Evolutionary conservation across 2,888 invertebrate genomes (phyloP).

Genomic region (Exocentrus adspersus): DNA sequence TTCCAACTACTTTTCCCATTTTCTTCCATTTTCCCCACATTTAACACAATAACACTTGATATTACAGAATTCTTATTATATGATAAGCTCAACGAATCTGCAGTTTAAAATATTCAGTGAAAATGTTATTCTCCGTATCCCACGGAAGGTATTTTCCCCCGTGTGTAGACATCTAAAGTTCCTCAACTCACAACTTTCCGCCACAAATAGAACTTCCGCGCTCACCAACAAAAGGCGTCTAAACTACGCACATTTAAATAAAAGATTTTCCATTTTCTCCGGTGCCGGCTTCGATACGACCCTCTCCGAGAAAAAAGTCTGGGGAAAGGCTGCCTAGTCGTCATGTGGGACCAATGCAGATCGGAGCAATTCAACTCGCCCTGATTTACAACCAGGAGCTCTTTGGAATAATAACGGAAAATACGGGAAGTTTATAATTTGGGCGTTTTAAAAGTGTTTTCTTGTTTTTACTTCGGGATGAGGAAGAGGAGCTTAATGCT

Average conservation of each 20-base stretch:
- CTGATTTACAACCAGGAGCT: constrained; percentile 39
- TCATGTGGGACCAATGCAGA: constrained; percentile 33
- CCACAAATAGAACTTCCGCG: too few species aligned
- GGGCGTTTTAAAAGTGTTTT: constrained; percentile 36
- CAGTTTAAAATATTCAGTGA: too few species aligned
- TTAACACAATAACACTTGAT: too few species aligned
- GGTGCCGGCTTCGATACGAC: neutral
- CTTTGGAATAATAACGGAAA: constrained; percentile 30
- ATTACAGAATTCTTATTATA: too few species aligned
- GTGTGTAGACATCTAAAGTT: too few species aligned
- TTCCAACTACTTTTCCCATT: too few species aligned
- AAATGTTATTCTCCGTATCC: too few species aligned
- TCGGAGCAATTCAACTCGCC: constrained; percentile 23
- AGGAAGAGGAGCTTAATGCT: constrained; percentile 21
- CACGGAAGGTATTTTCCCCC: too few species aligned
- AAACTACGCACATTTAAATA: neutral
- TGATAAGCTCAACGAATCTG: too few species aligned
- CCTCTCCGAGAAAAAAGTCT: neutral
- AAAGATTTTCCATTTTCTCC: constrained; percentile 1
- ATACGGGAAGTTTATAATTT: constrained; percentile 34
- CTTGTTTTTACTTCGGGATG: constrained; percentile 29
- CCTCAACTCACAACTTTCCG: too few species aligned
- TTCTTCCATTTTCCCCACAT: too few species aligned
- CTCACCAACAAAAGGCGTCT: too few species aligned
- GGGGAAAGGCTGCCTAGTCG: constrained; percentile 22